phyloP scores from a whole-genome alignment of 2,797 vertebrate species.

The Microctenopoma lineatum region DNA sequence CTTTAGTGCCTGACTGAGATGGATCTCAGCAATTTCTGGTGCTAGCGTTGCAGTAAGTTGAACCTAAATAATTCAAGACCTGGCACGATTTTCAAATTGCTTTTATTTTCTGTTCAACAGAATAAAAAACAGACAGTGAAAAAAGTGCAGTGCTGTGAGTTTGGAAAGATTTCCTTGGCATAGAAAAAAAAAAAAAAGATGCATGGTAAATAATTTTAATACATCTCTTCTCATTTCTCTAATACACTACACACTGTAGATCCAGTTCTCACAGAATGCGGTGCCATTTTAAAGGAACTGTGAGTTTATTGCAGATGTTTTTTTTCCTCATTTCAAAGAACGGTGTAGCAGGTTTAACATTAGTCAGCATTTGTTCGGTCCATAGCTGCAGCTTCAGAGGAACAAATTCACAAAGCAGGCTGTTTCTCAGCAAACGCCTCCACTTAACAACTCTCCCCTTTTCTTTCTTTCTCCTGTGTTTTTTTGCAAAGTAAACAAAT shows the following conservation, averaged over 20 bases:
- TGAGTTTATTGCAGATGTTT: constrained; percentile 45
- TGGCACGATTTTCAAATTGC: constrained; percentile 77
- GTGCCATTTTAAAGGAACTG: constrained; percentile 26
- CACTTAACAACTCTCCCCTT: constrained; percentile 69
- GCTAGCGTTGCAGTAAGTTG: constrained; percentile 80
- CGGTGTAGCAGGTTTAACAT: constrained; percentile 60
- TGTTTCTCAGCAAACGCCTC: constrained; percentile 46
- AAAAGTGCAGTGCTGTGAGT: constrained; percentile 44
- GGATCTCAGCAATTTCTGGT: constrained; percentile 85
- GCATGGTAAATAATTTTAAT: constrained; percentile 71
- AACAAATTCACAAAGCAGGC: constrained; percentile 71
- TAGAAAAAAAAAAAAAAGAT: constrained; percentile 51
- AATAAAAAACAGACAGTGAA: constrained; percentile 75
- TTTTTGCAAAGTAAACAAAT: constrained; percentile 96
- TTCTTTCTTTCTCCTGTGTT: constrained; percentile 56
- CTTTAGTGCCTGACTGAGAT: constrained; percentile 83
- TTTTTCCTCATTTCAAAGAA: constrained; percentile 56
- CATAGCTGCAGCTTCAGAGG: constrained; percentile 65
- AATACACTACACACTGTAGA: constrained; percentile 38
- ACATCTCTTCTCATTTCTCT: constrained; percentile 67
- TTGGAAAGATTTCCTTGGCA: constrained; percentile 71
- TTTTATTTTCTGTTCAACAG: constrained; percentile 74
- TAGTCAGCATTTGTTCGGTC: constrained; percentile 78
- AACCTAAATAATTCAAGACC: constrained; percentile 86
- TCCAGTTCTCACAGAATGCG: constrained; percentile 40